A percentile compares a stretch with the other conserved stretches of the same genome.
Evolutionary conservation across 2,113 vertebrate genomes (phyloP).

Genomic region (Cercocebus atys): DNA sequence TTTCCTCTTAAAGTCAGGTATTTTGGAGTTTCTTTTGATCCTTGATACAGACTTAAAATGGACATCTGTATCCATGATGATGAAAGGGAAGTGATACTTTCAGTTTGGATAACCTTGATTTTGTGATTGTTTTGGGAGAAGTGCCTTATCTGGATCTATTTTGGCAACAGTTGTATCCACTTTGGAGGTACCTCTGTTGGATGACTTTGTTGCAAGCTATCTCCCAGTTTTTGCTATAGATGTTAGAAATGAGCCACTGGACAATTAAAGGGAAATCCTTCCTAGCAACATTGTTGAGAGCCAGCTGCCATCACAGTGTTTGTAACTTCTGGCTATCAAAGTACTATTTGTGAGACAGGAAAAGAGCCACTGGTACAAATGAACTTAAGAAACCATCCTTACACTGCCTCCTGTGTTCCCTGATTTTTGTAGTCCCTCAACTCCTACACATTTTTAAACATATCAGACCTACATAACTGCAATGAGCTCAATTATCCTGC

Average conservation of each 20-base stretch:
- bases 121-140: not conserved
- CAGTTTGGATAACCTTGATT: not conserved
- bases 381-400: not conserved
- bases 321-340: not conserved
- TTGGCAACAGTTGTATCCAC: not conserved
- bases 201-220: not conserved
- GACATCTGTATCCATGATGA: not conserved
- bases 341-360: not conserved
- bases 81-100: not conserved
- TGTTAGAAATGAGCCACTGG: not conserved
- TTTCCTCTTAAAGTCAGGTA: not conserved
- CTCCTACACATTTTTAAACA: not conserved
- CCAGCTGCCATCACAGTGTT: not conserved
- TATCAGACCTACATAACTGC: not conserved
- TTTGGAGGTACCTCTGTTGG: not conserved
- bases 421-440: not conserved
- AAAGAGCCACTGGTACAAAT: not conserved
- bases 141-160: not conserved
- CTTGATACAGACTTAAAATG: slow-evolving; percentile 4
- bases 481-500: not conserved
- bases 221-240: not conserved
- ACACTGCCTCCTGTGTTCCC: too few relatives aligned
- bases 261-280: not conserved
- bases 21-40: not conserved
- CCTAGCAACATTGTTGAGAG: not conserved